A percentile compares a stretch with the other conserved stretches of the same genome.
These are phyloP conservation scores for Seriola dumerili DNA, from an alignment of 2,113 vertebrate genomes.

Conservation along the genomic window DNA sequence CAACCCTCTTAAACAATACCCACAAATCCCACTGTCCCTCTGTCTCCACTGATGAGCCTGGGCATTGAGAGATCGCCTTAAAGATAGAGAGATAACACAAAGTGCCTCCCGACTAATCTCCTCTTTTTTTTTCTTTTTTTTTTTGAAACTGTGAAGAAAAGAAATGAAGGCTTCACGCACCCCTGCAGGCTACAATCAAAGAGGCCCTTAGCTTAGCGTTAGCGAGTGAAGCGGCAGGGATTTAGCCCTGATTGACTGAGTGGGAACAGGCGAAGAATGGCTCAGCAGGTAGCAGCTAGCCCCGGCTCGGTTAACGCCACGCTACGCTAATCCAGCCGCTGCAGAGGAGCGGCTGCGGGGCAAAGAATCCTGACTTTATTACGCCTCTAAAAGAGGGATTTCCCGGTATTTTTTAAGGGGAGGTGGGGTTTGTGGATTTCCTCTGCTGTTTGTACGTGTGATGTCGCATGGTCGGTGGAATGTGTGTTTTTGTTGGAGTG, in stretches of 20 bases:
- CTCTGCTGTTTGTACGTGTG: slow-evolving; percentile 46
- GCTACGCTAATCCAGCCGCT: slow-evolving; percentile 63
- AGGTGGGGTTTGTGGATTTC: slow-evolving; percentile 53
- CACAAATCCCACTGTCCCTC: slow-evolving; percentile 45
- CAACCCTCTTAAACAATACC: slow-evolving; percentile 63
- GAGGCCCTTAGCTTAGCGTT: slow-evolving; percentile 69
- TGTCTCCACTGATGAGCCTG: slow-evolving; percentile 43
- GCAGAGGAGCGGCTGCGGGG: slow-evolving; percentile 39
- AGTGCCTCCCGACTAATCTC: slow-evolving; percentile 70
- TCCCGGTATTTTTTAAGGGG: slow-evolving; percentile 39
- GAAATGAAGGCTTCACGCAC: slow-evolving; percentile 60
- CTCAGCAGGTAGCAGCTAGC: slow-evolving; percentile 77
- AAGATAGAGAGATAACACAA: slow-evolving; percentile 75
- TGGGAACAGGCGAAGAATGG: slow-evolving; percentile 63
- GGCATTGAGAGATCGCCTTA: slow-evolving; percentile 40
- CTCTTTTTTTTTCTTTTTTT: slow-evolving; percentile 1
- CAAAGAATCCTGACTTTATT: slow-evolving; percentile 63
- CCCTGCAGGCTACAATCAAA: slow-evolving; percentile 75
- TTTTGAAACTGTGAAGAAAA: slow-evolving; percentile 48
- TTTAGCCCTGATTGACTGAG: slow-evolving; percentile 73
- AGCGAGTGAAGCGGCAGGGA: slow-evolving; percentile 68
- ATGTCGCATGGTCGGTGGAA: slow-evolving; percentile 35
- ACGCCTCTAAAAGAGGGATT: slow-evolving; percentile 50
- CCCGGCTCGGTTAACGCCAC: slow-evolving; percentile 44
- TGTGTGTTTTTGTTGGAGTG: slow-evolving; percentile 63